Evolutionary conservation across 2,797 vertebrate species (phyloP).

Genomic region (Buphagus erythrorhynchus): DNA sequence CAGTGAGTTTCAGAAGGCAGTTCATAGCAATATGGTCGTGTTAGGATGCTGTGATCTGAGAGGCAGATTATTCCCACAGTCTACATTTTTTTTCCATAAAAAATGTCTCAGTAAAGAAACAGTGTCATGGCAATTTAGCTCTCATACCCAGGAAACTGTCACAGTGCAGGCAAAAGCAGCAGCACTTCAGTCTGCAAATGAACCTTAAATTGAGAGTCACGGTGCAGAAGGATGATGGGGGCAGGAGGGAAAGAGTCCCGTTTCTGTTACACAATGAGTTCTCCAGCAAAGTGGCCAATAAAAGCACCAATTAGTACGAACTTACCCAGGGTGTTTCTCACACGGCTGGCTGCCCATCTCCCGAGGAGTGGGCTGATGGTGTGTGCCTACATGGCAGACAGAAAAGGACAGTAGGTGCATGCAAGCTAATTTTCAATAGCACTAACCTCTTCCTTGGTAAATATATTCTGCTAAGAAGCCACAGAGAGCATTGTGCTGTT

Average conservation of each 20-base stretch:
- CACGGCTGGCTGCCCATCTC: neutral
- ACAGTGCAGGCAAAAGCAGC: neutral
- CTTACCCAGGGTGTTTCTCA: neutral
- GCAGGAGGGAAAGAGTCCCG: neutral
- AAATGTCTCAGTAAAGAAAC: neutral
- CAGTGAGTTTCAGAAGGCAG: neutral
- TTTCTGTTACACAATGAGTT: neutral
- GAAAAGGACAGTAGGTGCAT: neutral
- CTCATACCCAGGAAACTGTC: neutral
- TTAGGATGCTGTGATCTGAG: neutral
- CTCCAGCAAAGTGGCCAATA: neutral
- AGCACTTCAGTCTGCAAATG: neutral
- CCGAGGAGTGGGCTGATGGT: neutral
- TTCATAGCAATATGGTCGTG: neutral
- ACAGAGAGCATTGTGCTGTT: neutral
- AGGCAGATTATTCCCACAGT: neutral
- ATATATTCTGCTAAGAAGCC: neutral
- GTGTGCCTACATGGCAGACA: fast-evolving
- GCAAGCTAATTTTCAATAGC: neutral
- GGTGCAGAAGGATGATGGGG: fast-evolving
- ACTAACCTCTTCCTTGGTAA: neutral
- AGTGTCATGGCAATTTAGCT: neutral
- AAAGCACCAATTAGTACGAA: neutral
- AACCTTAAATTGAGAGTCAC: neutral
- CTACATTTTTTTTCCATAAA: neutral